Conservation (phyloP, 2,888 invertebrate genomes). For the Pantelozetes paolii region DNA sequence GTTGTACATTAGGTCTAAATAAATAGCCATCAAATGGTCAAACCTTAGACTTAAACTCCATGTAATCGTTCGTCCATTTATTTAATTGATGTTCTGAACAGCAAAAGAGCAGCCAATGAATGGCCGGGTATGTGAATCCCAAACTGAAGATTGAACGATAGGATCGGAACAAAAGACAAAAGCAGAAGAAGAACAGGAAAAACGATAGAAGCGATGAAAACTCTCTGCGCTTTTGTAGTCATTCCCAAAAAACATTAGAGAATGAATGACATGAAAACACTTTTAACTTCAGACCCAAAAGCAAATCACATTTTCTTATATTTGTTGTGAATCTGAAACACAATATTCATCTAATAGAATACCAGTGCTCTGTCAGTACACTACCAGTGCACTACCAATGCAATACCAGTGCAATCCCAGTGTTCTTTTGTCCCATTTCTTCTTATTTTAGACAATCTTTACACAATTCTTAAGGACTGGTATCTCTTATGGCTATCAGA, state of each 20-base stretch:
- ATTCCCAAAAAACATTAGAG: conserved; percentile 9
- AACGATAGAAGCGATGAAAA: conserved; percentile 10
- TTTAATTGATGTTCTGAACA: conserved; percentile 12
- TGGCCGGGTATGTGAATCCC: neutral
- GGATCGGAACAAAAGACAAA: neutral
- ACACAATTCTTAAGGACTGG: too few species aligned
- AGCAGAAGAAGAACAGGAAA: neutral
- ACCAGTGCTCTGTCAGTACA: neutral
- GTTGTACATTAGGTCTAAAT: neutral
- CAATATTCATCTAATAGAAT: neutral
- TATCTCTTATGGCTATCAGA: neutral
- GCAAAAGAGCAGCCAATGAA: neutral
- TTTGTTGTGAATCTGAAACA: neutral
- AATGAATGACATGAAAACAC: conserved; percentile 23
- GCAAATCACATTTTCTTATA: conserved; percentile 1
- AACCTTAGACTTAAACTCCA: conserved; percentile 8
- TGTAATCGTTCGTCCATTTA: conserved; percentile 20
- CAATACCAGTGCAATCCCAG: too few species aligned
- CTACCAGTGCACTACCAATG: too few species aligned
- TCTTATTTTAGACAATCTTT: neutral
- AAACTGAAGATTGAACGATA: neutral
- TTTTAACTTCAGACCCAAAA: conserved; percentile 15
- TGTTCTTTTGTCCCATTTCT: neutral
- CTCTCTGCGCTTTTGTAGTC: neutral
- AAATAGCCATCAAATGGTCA: conserved; percentile 10